Evolutionary conservation across 2,113 vertebrate genomes (phyloP).

Genomic region (Falco punctatus): DNA sequence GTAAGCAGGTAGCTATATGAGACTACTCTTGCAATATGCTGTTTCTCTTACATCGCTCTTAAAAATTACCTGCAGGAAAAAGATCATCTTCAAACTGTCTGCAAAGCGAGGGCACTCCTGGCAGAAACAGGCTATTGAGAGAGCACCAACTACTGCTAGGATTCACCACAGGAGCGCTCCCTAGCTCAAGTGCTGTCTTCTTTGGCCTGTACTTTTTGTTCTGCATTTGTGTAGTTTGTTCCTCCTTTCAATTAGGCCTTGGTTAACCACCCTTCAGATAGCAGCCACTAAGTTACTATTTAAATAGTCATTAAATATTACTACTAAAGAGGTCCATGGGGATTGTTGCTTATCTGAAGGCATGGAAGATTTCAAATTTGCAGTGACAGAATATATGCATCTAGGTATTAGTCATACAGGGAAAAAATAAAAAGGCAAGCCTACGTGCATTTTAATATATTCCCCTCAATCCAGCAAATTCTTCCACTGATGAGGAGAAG

Average conservation of each 20-base stretch:
- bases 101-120: neutral
- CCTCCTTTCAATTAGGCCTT: neutral
- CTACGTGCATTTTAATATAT: neutral
- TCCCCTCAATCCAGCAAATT: neutral
- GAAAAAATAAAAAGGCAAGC: neutral
- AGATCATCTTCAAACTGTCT: neutral
- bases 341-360: neutral
- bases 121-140: neutral
- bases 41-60: neutral
- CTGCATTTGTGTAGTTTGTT: neutral
- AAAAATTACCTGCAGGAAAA: neutral
- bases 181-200: neutral
- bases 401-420: neutral
- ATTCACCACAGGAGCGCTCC: neutral
- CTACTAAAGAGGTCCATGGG: neutral
- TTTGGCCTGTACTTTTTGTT: neutral
- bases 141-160: neutral
- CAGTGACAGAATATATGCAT: neutral
- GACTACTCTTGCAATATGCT: accelerated
- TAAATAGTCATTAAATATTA: too few species aligned
- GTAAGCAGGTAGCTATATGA: neutral
- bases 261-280: neutral
- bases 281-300: too few species aligned
- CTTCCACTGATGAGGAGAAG: neutral
- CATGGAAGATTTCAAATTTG: neutral